Percentiles rank a stretch among this genome's conserved stretches.
phyloP scores from a whole-genome alignment of 1,140 invertebrate species.

The Protaetia brevitarsis region DNA sequence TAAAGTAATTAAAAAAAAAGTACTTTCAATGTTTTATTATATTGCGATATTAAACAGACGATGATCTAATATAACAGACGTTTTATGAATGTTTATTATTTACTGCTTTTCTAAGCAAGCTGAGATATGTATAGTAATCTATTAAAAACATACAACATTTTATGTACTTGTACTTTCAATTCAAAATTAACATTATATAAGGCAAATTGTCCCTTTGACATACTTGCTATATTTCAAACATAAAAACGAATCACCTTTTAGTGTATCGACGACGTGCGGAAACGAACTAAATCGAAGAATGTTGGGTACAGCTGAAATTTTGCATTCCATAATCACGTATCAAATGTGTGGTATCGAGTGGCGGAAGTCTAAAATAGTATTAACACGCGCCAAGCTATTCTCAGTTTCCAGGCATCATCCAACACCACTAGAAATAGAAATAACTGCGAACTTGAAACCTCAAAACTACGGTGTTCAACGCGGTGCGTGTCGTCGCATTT shows the following conservation, averaged over 20 bases:
- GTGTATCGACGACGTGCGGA: not conserved
- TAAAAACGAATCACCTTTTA: not conserved
- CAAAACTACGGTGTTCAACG: not conserved
- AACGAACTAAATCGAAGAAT: not conserved
- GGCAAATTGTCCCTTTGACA: too few relatives aligned
- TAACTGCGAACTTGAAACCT: constrained; percentile 25
- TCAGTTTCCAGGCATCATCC: constrained; percentile 29
- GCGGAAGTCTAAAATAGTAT: constrained; percentile 30
- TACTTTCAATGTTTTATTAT: too few relatives aligned
- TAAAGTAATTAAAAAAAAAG: too few relatives aligned
- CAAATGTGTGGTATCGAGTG: constrained; percentile 28
- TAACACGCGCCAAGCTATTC: constrained; percentile 28
- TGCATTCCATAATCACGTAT: constrained; percentile 26
- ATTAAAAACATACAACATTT: too few relatives aligned
- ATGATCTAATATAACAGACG: too few relatives aligned
- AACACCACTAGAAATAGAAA: constrained; percentile 30
- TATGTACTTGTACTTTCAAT: not conserved
- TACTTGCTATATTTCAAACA: not conserved
- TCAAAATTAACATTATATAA: not conserved
- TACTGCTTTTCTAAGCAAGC: too few relatives aligned
- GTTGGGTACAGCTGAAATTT: constrained; percentile 6
- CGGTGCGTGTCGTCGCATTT: not conserved
- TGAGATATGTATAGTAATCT: too few relatives aligned
- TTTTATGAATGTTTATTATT: too few relatives aligned
- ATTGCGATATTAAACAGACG: too few relatives aligned